Percentiles rank a stretch among this genome's conserved stretches.
phyloP scores from a whole-genome alignment of 2,113 vertebrate genomes.

The Antigone vipio region DNA sequence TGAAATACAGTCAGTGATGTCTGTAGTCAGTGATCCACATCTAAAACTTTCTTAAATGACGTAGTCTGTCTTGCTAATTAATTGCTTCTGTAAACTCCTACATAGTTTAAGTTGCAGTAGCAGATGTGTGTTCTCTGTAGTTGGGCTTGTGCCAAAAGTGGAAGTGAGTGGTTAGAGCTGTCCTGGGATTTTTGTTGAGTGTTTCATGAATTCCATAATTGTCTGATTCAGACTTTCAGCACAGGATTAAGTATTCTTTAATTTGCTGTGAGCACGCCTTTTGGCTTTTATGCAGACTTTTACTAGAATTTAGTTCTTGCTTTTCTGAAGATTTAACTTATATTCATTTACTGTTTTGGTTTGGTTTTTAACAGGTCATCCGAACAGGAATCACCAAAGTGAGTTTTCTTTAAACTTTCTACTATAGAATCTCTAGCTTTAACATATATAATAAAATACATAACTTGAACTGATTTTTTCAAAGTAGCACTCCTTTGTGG shows the following conservation, averaged over 20 bases:
- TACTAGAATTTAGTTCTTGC: neutral
- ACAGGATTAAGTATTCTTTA: neutral
- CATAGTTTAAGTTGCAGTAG: neutral
- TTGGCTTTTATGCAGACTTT: neutral
- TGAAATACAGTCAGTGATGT: neutral
- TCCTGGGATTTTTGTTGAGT: neutral
- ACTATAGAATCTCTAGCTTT: neutral
- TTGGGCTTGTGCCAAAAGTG: neutral
- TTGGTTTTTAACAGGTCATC: constrained; percentile 45
- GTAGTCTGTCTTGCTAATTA: neutral
- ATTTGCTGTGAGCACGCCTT: neutral
- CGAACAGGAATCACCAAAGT: constrained; percentile 71
- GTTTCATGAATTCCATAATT: neutral
- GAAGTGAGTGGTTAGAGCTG: neutral
- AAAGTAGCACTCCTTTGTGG: neutral
- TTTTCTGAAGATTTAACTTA: neutral
- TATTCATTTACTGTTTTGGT: neutral
- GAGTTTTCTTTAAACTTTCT: constrained; percentile 36
- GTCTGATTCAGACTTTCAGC: neutral
- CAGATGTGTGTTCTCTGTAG: neutral
- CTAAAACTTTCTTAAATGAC: neutral
- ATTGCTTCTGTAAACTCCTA: neutral
- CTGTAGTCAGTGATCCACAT: neutral
- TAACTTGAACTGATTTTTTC: neutral
- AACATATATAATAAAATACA: neutral